Evolutionary conservation across 92 coral and sea anemone species (phyloP).

Genomic region (Metridium senile): DNA sequence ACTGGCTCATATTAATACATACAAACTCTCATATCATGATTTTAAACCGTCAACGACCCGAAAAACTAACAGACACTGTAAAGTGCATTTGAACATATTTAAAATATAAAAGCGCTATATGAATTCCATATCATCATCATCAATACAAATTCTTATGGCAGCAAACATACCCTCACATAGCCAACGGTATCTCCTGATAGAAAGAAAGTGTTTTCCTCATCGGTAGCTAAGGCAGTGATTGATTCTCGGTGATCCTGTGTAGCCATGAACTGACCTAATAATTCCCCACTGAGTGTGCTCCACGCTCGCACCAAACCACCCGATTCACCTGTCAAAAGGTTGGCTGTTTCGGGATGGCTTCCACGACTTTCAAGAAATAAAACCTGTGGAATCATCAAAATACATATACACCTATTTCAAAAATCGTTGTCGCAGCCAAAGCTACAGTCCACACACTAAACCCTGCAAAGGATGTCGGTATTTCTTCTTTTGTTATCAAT

Average conservation of each 20-base stretch:
- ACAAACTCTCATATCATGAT: too few relatives aligned
- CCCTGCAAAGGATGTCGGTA: too few relatives aligned
- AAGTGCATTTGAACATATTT: too few relatives aligned
- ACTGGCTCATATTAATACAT: too few relatives aligned
- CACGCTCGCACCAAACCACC: conserved; percentile 92
- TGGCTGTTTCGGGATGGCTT: conserved; percentile 75
- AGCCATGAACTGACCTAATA: conserved; percentile 87
- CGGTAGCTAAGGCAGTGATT: conserved; percentile 75
- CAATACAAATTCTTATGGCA: background rate
- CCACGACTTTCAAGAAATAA: conserved; percentile 82
- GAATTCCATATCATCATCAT: background rate
- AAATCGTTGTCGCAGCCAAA: too few relatives aligned
- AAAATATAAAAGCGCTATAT: too few relatives aligned
- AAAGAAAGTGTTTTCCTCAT: conserved; percentile 67
- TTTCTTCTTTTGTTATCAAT: too few relatives aligned
- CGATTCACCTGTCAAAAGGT: conserved; percentile 83
- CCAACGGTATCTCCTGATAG: conserved; percentile 92
- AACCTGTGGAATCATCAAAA: conserved; percentile 46
- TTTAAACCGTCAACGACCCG: too few relatives aligned
- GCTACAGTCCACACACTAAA: too few relatives aligned
- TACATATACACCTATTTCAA: too few relatives aligned
- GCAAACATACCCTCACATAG: conserved; percentile 61
- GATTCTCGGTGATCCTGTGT: conserved; percentile 75
- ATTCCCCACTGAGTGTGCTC: conserved; percentile 84
- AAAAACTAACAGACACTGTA: too few relatives aligned